phyloP scores from a whole-genome alignment of 2,113 vertebrate species.

The Peromyscus californicus region DNA sequence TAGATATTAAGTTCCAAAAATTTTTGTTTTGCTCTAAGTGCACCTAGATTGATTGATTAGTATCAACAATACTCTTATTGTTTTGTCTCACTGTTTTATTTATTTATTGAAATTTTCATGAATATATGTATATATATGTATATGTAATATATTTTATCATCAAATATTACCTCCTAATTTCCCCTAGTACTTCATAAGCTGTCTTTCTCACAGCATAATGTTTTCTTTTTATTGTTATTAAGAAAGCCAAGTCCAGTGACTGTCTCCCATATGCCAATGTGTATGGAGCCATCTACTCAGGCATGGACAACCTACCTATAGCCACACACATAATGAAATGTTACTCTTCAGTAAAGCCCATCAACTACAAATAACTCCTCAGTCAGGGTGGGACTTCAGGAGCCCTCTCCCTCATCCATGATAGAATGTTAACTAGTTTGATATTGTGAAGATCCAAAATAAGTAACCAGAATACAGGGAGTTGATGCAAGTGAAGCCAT shows the following conservation, averaged over 20 bases:
- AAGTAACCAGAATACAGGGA: not conserved
- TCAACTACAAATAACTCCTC: not conserved
- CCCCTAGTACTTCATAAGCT: too few relatives aligned
- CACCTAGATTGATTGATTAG: not conserved
- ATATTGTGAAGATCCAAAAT: not conserved
- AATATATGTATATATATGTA: not conserved
- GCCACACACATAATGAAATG: not conserved
- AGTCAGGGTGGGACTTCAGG: fast-evolving
- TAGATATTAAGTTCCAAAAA: not conserved
- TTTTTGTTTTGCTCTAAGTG: not conserved
- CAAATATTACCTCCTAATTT: not conserved
- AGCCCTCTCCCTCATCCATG: too few relatives aligned
- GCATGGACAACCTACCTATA: not conserved
- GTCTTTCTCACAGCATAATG: not conserved
- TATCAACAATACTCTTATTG: not conserved
- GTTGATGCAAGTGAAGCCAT: not conserved
- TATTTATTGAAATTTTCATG: not conserved
- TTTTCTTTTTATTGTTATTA: not conserved
- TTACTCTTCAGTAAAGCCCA: not conserved
- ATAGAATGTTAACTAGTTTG: not conserved
- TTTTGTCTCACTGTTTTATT: not conserved
- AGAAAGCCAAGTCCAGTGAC: not conserved
- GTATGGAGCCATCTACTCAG: not conserved
- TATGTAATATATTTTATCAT: not conserved
- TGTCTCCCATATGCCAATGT: too few relatives aligned